Evolutionary conservation across 35 echinoderm and acorn worm species (phyloP).

Genomic region (Apostichopus japonicus): DNA sequence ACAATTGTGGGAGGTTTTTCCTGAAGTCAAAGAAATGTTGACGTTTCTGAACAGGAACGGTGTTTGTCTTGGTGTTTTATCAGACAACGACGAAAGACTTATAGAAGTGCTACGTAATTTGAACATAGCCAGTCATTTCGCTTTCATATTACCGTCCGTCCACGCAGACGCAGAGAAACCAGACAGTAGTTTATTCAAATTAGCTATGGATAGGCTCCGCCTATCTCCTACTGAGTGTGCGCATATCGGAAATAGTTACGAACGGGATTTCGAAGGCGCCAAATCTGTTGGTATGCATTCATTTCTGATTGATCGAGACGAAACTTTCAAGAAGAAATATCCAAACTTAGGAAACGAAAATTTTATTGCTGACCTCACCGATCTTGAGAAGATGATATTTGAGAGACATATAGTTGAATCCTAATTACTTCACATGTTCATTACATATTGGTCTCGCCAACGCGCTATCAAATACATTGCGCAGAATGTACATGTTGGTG

Average conservation of each 20-base stretch:
- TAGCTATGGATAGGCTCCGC: conserved; percentile 64
- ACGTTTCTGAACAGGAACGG: conserved; percentile 77
- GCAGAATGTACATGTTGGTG: too few species aligned
- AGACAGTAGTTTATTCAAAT: conserved; percentile 72
- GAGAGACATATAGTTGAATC: background rate
- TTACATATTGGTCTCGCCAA: too few species aligned
- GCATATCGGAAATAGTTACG: conserved; percentile 84
- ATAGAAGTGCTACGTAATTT: conserved; percentile 59
- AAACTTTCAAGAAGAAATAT: conserved; percentile 30
- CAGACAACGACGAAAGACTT: conserved; percentile 82
- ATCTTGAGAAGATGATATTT: conserved; percentile 63
- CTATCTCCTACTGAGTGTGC: conserved; percentile 54
- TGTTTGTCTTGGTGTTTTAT: conserved; percentile 76
- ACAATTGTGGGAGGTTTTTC: conserved; percentile 73
- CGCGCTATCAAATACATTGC: too few species aligned
- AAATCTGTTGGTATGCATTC: conserved; percentile 76
- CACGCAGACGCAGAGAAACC: conserved; percentile 70
- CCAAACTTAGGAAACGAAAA: conserved; percentile 50
- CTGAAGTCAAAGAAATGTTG: conserved; percentile 85
- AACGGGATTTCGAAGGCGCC: conserved; percentile 78
- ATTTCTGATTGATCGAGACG: conserved; percentile 73
- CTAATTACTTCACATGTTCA: too few species aligned
- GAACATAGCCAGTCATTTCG: conserved; percentile 79
- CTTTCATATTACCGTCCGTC: conserved; percentile 79
- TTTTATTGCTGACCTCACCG: conserved; percentile 72